A percentile compares a stretch with the other conserved stretches of the same genome.
Evolutionary conservation across 2,113 vertebrate genomes (phyloP).

Genomic region (Puffinus mauretanicus): DNA sequence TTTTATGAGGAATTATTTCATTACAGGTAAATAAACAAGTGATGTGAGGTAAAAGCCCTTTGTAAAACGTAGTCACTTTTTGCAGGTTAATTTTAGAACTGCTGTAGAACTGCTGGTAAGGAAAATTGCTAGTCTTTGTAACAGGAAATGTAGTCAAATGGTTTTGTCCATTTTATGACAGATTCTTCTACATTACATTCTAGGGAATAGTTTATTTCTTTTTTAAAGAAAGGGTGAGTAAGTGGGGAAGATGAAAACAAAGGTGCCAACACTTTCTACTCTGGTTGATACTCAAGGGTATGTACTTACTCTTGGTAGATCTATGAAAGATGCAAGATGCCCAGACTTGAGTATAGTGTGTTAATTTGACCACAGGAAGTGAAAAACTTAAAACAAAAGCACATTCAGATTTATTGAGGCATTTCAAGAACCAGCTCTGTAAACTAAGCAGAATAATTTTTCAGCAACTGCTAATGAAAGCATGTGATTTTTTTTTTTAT

Average conservation of each 20-base stretch:
- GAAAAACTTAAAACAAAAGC: neutral
- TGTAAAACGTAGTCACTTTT: neutral
- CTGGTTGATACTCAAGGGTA: neutral
- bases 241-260: neutral
- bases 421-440: neutral
- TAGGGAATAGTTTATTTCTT: neutral
- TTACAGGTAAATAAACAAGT: neutral
- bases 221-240: neutral
- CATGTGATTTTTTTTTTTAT: neutral
- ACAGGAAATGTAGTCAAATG: neutral
- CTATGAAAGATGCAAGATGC: neutral
- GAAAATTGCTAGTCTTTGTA: neutral
- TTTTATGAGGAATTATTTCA: neutral
- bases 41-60: neutral
- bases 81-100: neutral
- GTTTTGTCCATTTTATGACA: neutral
- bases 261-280: neutral
- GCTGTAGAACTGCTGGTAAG: neutral
- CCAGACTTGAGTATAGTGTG: neutral
- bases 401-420: neutral
- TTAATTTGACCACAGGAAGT: neutral
- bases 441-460: neutral
- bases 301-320: neutral
- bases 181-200: neutral
- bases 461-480: neutral